A percentile compares a stretch with the other conserved stretches of the same genome.
Evolutionary conservation across 2,888 invertebrate species (phyloP).

Genomic region (Argyresthia goedartella): DNA sequence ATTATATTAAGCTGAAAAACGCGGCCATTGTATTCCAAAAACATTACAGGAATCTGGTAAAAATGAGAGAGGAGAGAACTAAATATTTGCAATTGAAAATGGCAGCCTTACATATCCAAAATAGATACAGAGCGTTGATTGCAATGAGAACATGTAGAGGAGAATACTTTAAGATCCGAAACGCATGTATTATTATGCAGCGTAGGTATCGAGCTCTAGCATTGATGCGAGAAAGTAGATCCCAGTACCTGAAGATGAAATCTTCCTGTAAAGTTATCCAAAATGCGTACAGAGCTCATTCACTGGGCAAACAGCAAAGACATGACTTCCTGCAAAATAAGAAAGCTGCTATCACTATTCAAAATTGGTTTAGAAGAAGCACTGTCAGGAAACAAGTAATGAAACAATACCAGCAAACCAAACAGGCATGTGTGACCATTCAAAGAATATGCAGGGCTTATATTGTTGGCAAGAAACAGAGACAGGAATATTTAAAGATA

Average conservation of each 20-base stretch:
- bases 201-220: constrained; percentile 40
- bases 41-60: constrained; percentile 42
- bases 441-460: constrained; percentile 18
- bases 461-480: constrained; percentile 9
- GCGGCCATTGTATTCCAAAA: constrained; percentile 36
- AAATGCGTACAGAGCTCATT: constrained; percentile 39
- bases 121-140: constrained; percentile 36
- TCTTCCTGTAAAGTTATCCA: constrained; percentile 42
- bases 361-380: constrained; percentile 51
- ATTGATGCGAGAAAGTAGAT: constrained; percentile 34
- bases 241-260: constrained; percentile 28
- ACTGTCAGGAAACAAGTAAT: constrained; percentile 26
- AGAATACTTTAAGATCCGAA: constrained; percentile 27
- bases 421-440: constrained; percentile 18
- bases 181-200: constrained; percentile 45
- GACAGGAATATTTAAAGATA: constrained; percentile 6
- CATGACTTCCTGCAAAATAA: constrained; percentile 32
- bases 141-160: constrained; percentile 28
- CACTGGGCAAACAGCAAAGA: constrained; percentile 29
- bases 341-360: constrained; percentile 43
- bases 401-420: constrained; percentile 28
- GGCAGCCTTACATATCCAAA: constrained; percentile 35
- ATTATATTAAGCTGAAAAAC: constrained; percentile 19
- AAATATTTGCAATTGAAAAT: constrained; percentile 17
- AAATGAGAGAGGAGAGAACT: constrained; percentile 36